Evolutionary conservation across 2,888 invertebrate species (phyloP).

Genomic region (Eubasilissa splendida): DNA sequence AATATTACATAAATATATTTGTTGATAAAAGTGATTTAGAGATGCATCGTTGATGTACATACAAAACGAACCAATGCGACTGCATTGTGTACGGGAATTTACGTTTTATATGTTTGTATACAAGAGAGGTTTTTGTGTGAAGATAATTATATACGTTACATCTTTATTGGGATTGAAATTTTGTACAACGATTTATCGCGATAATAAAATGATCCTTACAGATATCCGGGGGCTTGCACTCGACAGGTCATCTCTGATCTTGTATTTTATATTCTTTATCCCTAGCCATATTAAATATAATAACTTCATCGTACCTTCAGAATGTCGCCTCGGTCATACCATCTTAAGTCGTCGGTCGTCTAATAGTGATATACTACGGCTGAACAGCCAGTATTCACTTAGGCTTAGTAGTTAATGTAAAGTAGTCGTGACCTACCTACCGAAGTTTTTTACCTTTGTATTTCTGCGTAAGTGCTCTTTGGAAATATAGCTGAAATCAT

Average conservation of each 20-base stretch:
- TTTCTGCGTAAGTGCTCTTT: too few species aligned
- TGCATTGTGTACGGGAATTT: neutral
- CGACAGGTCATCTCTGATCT: neutral
- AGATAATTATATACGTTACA: neutral
- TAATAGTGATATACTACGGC: neutral
- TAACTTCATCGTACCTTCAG: neutral
- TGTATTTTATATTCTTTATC: constrained; percentile 2
- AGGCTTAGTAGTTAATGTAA: neutral
- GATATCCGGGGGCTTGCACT: constrained; percentile 1
- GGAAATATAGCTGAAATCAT: too few species aligned
- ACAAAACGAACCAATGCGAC: too few species aligned
- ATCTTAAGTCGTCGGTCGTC: neutral
- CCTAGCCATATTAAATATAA: neutral
- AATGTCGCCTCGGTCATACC: neutral
- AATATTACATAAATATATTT: neutral
- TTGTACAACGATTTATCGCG: constrained; percentile 15
- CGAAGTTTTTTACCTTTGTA: too few species aligned
- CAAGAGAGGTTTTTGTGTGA: neutral
- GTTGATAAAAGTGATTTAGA: neutral
- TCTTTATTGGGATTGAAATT: neutral
- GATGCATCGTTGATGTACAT: too few species aligned
- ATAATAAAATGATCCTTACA: constrained; percentile 37
- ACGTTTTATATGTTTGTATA: neutral
- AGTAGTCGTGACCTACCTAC: too few species aligned
- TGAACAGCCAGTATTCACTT: constrained; percentile 14